phyloP scores from a whole-genome alignment of 2,888 invertebrate genomes.

The Torymus aiolomorphi region DNA sequence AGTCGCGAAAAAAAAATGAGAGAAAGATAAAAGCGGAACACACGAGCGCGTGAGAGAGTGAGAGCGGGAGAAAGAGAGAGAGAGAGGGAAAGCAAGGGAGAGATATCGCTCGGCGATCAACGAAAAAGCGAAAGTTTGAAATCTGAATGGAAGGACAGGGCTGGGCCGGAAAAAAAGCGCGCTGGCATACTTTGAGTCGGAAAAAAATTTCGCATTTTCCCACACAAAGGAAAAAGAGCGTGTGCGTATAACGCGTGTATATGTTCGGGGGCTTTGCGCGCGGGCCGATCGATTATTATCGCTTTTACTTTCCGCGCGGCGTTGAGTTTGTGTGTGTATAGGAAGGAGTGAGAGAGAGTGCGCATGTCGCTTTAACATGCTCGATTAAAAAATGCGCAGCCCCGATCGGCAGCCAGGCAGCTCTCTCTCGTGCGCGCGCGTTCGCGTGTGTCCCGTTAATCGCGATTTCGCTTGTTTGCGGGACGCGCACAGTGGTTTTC shows the following conservation, averaged over 20 bases:
- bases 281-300: constrained; percentile 56
- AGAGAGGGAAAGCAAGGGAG: constrained; percentile 30
- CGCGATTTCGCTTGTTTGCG: constrained; percentile 7
- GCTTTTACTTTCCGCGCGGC: constrained; percentile 55
- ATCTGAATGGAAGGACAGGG: constrained; percentile 54
- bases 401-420: not conserved
- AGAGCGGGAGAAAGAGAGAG: constrained; percentile 21
- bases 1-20: constrained; percentile 13
- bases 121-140: constrained; percentile 58
- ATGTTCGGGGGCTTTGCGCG: not conserved
- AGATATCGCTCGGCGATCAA: constrained; percentile 53
- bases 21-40: constrained; percentile 21
- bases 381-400: constrained; percentile 57
- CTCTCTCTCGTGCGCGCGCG: not conserved
- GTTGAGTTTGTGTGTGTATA: too few species aligned
- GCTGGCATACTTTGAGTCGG: constrained; percentile 54
- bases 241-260: not conserved
- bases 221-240: constrained; percentile 22
- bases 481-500: constrained; percentile 5
- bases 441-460: not conserved
- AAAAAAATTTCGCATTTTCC: constrained; percentile 55
- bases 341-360: too few species aligned
- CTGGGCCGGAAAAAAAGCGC: constrained; percentile 30
- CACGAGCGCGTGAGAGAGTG: not conserved
- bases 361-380: constrained; percentile 33